Evolutionary conservation across 1,140 invertebrate species (phyloP), one percentile per base, ranked within the genome.

Genomic region (Bombus turneri): DNA sequence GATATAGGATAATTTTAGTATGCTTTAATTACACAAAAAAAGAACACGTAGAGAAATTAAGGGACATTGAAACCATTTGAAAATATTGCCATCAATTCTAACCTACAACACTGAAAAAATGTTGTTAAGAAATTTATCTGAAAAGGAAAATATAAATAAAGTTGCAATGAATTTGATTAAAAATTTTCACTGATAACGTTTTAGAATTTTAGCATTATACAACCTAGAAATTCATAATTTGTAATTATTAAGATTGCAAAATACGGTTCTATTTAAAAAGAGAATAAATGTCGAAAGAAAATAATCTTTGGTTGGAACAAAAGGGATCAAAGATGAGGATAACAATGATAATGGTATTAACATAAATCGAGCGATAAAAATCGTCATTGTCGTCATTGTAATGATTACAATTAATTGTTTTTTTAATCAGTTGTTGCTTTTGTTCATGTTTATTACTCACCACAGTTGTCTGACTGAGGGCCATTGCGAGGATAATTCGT

Each of bases 401-500:
- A 75, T 73, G 64, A 85, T 64, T 71, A 62, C 74, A 77, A 73
- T 77, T 73, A 78, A 83, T 37, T 68, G 43, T 74, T 59, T 28
- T 15, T 77, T 69, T 59, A 9, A 43, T 90, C 81, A 81, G 34
- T 90, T 22, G 57, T 78, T 90, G 22, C 25, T 79, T 72, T 80
- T 72, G 39, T 22, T 71, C 83, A 84, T 80, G 34, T 79, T 79
- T 79, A 25, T 72, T 94, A 96, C 95, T 96, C 91, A 96, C 95
- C 94, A 96, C 95, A 89, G 94, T 95, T 81, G 95, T 95, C 88
- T 96, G 95, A 93, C 95, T 96, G 91, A 96, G 94, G 91, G 95
- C 94, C 95, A 95, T 95, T 85, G 84, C 92, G 75, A 83, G 88
- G 86, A 87, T 91, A 79, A 90, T 90, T 90, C 83, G 89, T 91